Evolutionary conservation across 2,113 vertebrate species (phyloP).

Genomic region (Thryonomys swinderianus): DNA sequence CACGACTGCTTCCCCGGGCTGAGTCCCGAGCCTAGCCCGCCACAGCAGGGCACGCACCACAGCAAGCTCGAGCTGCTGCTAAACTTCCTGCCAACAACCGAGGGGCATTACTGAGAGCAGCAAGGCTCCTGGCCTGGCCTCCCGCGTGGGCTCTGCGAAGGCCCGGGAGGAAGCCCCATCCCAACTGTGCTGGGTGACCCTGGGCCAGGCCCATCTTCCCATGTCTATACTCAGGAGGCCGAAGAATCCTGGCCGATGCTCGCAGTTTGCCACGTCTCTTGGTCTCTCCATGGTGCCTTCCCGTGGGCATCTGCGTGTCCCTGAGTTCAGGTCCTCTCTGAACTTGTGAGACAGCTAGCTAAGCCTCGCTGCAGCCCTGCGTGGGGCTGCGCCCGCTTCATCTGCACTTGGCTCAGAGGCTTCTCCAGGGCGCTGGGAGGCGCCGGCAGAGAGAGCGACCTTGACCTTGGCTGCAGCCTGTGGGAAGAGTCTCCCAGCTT

Average conservation of each 20-base stretch:
- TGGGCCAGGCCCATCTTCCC: not conserved
- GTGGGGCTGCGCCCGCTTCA: too few species aligned
- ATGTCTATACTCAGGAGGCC: not conserved
- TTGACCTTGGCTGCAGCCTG: not conserved
- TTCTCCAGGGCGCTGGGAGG: not conserved
- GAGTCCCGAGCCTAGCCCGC: not conserved
- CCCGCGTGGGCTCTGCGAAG: not conserved
- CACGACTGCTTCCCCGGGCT: not conserved
- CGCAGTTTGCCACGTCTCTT: not conserved
- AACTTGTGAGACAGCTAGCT: not conserved
- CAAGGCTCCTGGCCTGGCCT: not conserved
- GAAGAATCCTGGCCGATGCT: not conserved
- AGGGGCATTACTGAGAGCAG: not conserved
- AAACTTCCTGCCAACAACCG: not conserved
- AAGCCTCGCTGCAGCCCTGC: too few species aligned
- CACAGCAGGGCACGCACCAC: not conserved
- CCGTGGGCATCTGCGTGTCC: not conserved
- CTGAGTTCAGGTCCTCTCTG: not conserved
- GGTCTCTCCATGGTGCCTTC: accelerated
- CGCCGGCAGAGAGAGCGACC: not conserved
- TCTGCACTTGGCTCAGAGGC: too few species aligned
- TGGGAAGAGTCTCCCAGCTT: not conserved
- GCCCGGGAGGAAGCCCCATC: not conserved
- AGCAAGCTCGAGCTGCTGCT: not conserved
- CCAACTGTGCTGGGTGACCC: not conserved